A percentile compares a stretch with the other conserved stretches of the same genome.
phyloP scores from a whole-genome alignment of 2,797 vertebrate genomes.

The Myotis myotis region DNA sequence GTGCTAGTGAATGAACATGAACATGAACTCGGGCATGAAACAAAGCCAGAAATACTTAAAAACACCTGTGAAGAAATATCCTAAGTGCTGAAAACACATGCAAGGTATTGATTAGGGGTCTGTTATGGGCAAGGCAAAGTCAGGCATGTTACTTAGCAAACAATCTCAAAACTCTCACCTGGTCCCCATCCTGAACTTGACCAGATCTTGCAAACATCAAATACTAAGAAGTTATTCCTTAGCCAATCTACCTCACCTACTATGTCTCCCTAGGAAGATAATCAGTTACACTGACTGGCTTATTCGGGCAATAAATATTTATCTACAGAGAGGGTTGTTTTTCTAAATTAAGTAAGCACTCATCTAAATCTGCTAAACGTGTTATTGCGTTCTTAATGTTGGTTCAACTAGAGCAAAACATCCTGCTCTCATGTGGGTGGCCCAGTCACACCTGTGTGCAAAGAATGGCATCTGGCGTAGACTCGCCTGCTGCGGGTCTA shows the following conservation, averaged over 20 bases:
- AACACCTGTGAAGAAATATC: background rate
- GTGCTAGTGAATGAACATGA: too few species aligned
- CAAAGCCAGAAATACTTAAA: background rate
- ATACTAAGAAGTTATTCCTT: background rate
- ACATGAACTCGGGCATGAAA: too few species aligned
- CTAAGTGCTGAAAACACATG: conserved; percentile 37
- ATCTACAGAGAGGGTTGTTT: conserved; percentile 30
- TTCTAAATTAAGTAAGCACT: conserved; percentile 75
- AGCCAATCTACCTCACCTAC: conserved; percentile 42
- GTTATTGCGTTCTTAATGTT: conserved; percentile 69
- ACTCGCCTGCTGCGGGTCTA: fast-evolving
- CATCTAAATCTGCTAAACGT: conserved; percentile 72
- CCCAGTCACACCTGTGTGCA: background rate
- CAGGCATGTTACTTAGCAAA: background rate
- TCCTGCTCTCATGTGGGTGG: background rate
- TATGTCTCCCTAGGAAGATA: conserved; percentile 49
- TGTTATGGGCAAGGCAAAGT: conserved; percentile 31
- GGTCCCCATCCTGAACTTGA: background rate
- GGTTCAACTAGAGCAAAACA: background rate
- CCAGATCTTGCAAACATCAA: background rate
- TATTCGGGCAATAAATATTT: conserved; percentile 25
- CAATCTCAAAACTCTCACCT: conserved; percentile 1
- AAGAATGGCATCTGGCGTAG: background rate
- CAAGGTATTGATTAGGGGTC: background rate
- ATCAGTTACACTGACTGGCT: conserved; percentile 41